phyloP scores from a whole-genome alignment of 1,140 invertebrate species.

The Drosophila pseudoobscura region DNA sequence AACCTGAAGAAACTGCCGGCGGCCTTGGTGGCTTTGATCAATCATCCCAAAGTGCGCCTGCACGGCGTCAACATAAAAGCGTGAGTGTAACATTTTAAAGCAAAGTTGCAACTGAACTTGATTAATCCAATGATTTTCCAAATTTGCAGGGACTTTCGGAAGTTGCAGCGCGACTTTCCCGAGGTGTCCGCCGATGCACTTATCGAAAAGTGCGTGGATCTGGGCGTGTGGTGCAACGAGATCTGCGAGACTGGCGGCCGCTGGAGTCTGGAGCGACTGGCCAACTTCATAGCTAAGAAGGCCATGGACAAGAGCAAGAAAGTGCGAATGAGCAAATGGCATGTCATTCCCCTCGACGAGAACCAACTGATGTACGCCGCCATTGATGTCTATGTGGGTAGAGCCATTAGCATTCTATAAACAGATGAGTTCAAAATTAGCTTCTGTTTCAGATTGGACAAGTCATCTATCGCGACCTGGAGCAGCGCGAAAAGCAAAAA shows the following conservation, averaged over 20 bases:
- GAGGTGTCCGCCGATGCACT: constrained; percentile 85
- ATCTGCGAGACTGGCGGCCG: constrained; percentile 84
- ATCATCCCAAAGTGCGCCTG: constrained; percentile 85
- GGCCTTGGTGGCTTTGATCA: constrained; percentile 84
- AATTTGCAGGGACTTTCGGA: constrained; percentile 85
- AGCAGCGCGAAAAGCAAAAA: constrained; percentile 64
- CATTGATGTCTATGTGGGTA: constrained; percentile 87
- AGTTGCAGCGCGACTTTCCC: constrained; percentile 86
- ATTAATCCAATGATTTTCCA: not conserved
- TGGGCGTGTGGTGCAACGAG: constrained; percentile 85
- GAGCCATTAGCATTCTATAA: not conserved
- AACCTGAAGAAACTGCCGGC: constrained; percentile 85
- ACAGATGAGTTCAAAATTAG: not conserved
- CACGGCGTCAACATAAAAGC: constrained; percentile 88
- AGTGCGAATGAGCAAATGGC: constrained; percentile 87
- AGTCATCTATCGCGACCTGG: constrained; percentile 72
- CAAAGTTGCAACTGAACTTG: not conserved
- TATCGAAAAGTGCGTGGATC: constrained; percentile 86
- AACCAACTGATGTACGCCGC: constrained; percentile 86
- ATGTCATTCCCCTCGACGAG: constrained; percentile 85
- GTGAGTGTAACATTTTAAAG: constrained; percentile 72
- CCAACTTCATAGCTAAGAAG: constrained; percentile 85
- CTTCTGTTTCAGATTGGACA: constrained; percentile 70
- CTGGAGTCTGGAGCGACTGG: constrained; percentile 87
- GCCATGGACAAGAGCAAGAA: constrained; percentile 85